Evolutionary conservation across 2,888 invertebrate genomes (phyloP).

Genomic region (Parnassius glacialis): DNA sequence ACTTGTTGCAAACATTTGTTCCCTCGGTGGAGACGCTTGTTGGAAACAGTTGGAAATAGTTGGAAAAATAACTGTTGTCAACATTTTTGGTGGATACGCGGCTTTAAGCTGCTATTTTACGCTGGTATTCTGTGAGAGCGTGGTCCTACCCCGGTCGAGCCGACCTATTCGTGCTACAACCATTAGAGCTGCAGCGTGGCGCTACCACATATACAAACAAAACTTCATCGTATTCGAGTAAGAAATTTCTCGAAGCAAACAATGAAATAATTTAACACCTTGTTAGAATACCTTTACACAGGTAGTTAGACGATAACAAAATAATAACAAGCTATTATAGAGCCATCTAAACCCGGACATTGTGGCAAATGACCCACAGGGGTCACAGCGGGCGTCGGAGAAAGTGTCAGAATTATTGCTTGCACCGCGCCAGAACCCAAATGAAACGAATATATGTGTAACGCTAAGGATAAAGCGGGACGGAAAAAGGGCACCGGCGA

Average conservation of each 20-base stretch:
- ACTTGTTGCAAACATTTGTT: too few relatives aligned
- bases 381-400: conserved; percentile 53
- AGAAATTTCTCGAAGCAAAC: neutral
- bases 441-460: conserved; percentile 25
- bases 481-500: conserved; percentile 1
- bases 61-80: too few relatives aligned
- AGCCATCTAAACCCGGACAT: conserved; percentile 44
- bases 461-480: conserved; percentile 15
- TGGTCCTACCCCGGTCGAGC: too few relatives aligned
- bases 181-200: too few relatives aligned
- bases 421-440: conserved; percentile 36
- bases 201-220: too few relatives aligned
- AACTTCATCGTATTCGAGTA: too few relatives aligned
- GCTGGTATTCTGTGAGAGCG: too few relatives aligned
- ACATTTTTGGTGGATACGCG: too few relatives aligned
- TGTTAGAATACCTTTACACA: conserved; percentile 5
- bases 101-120: too few relatives aligned
- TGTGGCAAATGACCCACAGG: conserved; percentile 50
- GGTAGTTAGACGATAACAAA: conserved; percentile 11
- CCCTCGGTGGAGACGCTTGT: too few relatives aligned
- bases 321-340: conserved; percentile 28
- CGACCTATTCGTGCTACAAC: too few relatives aligned
- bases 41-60: too few relatives aligned
- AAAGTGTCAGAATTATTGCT: conserved; percentile 65
- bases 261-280: conserved; percentile 1